Conservation (phyloP, 2,888 invertebrate species). For the Euplagia quadripunctaria region DNA sequence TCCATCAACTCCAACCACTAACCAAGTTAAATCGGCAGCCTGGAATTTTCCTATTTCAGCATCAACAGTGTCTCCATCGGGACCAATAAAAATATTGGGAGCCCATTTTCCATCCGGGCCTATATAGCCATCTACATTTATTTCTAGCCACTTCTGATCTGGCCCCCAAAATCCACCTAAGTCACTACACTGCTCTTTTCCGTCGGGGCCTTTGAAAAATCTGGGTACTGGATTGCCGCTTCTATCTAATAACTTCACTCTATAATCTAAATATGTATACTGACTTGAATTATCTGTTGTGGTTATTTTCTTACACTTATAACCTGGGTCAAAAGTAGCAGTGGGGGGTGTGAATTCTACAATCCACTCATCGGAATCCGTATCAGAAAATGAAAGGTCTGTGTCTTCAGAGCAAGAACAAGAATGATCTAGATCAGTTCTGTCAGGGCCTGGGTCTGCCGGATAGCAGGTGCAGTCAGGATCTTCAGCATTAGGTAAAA, state of each 20-base stretch:
- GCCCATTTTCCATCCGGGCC: conserved; percentile 79
- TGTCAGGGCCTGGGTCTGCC: conserved; percentile 63
- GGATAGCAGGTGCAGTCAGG: conserved; percentile 76
- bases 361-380: conserved; percentile 82
- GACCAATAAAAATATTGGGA: conserved; percentile 73
- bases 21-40: conserved; percentile 66
- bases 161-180: conserved; percentile 82
- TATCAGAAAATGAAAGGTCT: conserved; percentile 68
- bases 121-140: conserved; percentile 77
- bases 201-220: conserved; percentile 79
- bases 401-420: conserved; percentile 79
- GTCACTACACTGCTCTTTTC: conserved; percentile 80
- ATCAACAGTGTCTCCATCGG: conserved; percentile 73
- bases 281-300: conserved; percentile 67
- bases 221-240: conserved; percentile 77
- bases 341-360: conserved; percentile 83
- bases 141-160: conserved; percentile 76
- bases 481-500: conserved; percentile 73
- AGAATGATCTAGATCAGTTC: conserved; percentile 67
- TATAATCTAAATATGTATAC: conserved; percentile 78
- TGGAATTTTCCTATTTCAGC: conserved; percentile 76
- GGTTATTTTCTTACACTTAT: conserved; percentile 66
- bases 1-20: conserved; percentile 78
- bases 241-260: conserved; percentile 74
- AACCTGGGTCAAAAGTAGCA: conserved; percentile 72